Evolutionary conservation across 2,113 vertebrate species (phyloP).

Genomic region (Pteronura brasiliensis): DNA sequence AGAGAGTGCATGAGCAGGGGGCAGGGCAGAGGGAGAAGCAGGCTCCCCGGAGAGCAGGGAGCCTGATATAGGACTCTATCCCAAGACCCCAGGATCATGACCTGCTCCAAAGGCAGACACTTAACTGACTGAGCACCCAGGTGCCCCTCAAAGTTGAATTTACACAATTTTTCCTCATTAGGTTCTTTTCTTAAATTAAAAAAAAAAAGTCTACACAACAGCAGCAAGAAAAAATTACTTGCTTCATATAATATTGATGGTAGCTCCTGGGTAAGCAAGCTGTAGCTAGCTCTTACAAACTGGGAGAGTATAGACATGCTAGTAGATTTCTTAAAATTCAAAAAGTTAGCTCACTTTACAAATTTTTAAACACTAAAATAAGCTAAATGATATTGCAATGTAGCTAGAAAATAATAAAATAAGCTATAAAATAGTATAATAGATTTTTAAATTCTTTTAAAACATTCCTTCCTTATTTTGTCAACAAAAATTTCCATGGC

Average conservation of each 20-base stretch:
- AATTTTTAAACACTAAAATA: neutral
- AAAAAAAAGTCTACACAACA: neutral
- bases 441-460: neutral
- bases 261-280: neutral
- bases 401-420: neutral
- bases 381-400: neutral
- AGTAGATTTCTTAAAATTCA: neutral
- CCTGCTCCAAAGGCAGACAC: neutral
- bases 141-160: neutral
- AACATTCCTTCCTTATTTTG: neutral
- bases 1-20: neutral
- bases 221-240: neutral
- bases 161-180: neutral
- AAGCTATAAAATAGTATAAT: neutral
- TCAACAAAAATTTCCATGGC: constrained; percentile 25
- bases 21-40: neutral
- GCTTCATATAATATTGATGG: neutral
- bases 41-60: neutral
- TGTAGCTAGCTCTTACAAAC: neutral
- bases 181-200: neutral
- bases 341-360: neutral
- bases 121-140: neutral
- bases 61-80: neutral
- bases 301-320: neutral
- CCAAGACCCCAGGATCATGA: neutral